These are phyloP conservation scores for Lingula anatina DNA, from an alignment of 2,888 invertebrate genomes.

Conservation along the genomic window DNA sequence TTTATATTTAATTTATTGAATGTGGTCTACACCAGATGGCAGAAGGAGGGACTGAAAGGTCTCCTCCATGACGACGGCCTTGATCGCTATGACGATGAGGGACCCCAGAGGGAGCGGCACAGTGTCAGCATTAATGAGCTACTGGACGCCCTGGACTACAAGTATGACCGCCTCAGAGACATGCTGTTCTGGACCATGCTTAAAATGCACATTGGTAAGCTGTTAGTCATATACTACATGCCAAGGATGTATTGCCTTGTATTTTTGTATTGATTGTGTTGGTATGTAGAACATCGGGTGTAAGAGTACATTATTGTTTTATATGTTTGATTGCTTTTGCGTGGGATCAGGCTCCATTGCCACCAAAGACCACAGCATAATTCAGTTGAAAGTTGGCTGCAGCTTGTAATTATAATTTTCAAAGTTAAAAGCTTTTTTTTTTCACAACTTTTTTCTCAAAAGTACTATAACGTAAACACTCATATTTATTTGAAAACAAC, in stretches of 20 bases:
- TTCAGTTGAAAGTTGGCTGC: too few relatives aligned
- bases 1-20: too few relatives aligned
- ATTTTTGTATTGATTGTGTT: background rate
- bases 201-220: conserved; percentile 24
- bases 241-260: background rate
- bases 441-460: too few relatives aligned
- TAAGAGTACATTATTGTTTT: too few relatives aligned
- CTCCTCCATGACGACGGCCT: conserved; percentile 38
- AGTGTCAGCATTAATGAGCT: conserved; percentile 20
- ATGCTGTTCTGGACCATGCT: conserved; percentile 36
- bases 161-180: conserved; percentile 32
- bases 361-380: too few relatives aligned
- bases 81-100: conserved; percentile 19
- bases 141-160: conserved; percentile 28
- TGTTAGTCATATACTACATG: background rate
- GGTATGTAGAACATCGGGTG: too few relatives aligned
- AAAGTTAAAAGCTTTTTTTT: too few relatives aligned
- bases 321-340: too few relatives aligned
- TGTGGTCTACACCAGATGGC: conserved; percentile 24
- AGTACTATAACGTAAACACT: too few relatives aligned
- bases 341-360: too few relatives aligned
- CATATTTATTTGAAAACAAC: too few relatives aligned
- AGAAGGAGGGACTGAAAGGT: conserved; percentile 34
- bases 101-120: conserved; percentile 14
- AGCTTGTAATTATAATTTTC: too few relatives aligned